Evolutionary conservation across 2,888 invertebrate genomes (phyloP), one percentile per base, ranked within the genome.

Genomic region (Rosalia funebris): DNA sequence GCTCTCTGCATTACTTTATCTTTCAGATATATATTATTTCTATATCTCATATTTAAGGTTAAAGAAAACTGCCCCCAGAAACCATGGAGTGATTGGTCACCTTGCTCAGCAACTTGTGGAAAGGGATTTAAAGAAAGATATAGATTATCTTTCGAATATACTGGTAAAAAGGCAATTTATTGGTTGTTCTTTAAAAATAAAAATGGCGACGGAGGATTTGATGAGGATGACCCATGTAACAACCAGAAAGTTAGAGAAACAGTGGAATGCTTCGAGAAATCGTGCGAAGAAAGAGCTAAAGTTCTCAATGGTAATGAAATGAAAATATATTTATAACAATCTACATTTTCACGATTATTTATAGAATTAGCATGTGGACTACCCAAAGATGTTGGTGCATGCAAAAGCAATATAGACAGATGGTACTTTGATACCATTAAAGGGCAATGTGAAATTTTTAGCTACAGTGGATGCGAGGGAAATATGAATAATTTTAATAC

Each of bases 401-500:
- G 96, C 75, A 87, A 91, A 15, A 90, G 89, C 14, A 89, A 89
- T 74, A 87, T 89, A 63, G 88, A 89, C 44, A 86, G 91, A n/a
- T 96, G 93, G 91, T 94, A 91, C 82, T 97, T 89, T 79, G 92
- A 97, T 79, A 83, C 84, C 17, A 79, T 84, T 16, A 84, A 84
- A 32, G 87, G 87, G 16, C 84, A 85, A 19, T 98, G 98, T 77
- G 89, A 89, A 71, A 87, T 91, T 2, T 98, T 97, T 81, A 88
- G 88, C 53, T 97, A 90, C 82, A 91, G 91, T 16, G 96, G 96
- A 34, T 98, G 98, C 77, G 90, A 92, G 44, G 93, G 91, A 1
- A 96, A 95, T 79, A 86, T 86, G 37, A 97, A 97, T 81, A 94
- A 94, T 79, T 97, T 96, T 81, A 87, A 87, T 54, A 88, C 88